Base-by-base conservation (phyloP, 2,888 invertebrate species). In the Proisotoma minuta region DNA sequence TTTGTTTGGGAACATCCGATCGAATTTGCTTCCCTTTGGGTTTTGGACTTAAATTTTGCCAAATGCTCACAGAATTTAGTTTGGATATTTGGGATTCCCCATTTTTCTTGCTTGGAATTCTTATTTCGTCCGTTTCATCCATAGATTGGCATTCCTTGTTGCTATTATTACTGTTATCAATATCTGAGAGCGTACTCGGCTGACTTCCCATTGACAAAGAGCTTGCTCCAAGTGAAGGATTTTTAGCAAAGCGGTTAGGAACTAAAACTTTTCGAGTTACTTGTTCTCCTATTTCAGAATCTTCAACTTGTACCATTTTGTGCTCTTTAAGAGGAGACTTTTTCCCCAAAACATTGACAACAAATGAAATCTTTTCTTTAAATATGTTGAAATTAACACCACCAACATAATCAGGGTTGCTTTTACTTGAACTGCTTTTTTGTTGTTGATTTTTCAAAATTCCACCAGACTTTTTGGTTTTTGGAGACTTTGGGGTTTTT, bases 11-110 rank as follows among this genome's bases (percentile, higher is more conserved):
- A n/a, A 39, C 59, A 28, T 67, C 68, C 29, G 73, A 60, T 50
- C 79, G 76, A 34, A 82, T 72, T 82, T 82, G 82, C 34, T 77
- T 78, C 20, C 43, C 23, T 20, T 58, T 57, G 78, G 68, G 63
- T 60, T 20, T 63, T 3, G 24, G 66, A 49, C 52, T 57, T 59
- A 22, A 63, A 40, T 20, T 69, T 74, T 47, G 62, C 34, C 8
- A 60, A 51, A 8, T 59, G 62, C 75, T n/a, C 74, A 72, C 1
- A 77, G 74, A 43, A 77, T 69, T 61, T 76, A 75, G 23, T 77
- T 77, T n/a, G 5, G n/a, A 47, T 8, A n/a, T 5, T 5, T n/a
- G 18, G 47, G 5, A 47, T 10, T n/a, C 12, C 5, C 8, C 18
- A 20, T 47, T 47, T 47, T 8, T 47, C 18, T 18, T n/a, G 47